Base-by-base conservation (phyloP, 2,113 vertebrate species). In the Stegastes partitus region DNA sequence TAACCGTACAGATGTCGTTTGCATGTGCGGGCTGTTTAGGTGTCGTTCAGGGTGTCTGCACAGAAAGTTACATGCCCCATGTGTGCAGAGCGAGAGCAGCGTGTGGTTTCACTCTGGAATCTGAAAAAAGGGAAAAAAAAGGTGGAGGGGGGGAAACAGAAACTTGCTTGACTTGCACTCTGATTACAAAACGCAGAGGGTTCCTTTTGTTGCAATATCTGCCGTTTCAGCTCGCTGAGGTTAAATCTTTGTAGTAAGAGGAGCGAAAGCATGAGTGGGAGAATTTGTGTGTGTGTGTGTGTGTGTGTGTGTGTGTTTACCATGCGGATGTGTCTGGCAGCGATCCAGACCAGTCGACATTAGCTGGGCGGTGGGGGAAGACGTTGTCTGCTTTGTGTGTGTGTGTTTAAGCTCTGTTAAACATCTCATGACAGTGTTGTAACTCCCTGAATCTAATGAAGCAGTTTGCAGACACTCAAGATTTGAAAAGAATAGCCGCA, bases 31-130 rank as follows among this genome's bases (percentile, higher is more conserved):
- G 0, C 39, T 11, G 0, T 16, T 18, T 1, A 31, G 19, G 21
- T 15, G 47, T 63, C 18, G 18, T 6, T 22, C 1, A 71, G 18
- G 1, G 3, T 65, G 25, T 58, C 25, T 79, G 53, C 31, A 34
- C 31, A 45, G 44, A 45, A 21, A 62, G 14, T 45, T 72, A 59
- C 57, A 11, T 69, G 42, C 11, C 5, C 15, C 42, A 34, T 56
- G 25, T 63, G 21, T 47, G 19, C 4, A 18, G 59, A 77, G 62
- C 3, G 16, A 58, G 31, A 85, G 72, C 59, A 31, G 11, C 1
- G 62, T 82, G 83, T 63, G 83, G 82, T 84, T 91, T 82, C 47
- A 61, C 73, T 69, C 67, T 79, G 64, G 74, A 83, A 69, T 80
- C 42, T 2, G 3, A 53, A 5, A 49, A 22, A 59, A 57, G n/a